Evolutionary conservation across 2,797 vertebrate species (phyloP), one percentile per base, ranked within the genome.

Genomic region (Muscicapa striata): DNA sequence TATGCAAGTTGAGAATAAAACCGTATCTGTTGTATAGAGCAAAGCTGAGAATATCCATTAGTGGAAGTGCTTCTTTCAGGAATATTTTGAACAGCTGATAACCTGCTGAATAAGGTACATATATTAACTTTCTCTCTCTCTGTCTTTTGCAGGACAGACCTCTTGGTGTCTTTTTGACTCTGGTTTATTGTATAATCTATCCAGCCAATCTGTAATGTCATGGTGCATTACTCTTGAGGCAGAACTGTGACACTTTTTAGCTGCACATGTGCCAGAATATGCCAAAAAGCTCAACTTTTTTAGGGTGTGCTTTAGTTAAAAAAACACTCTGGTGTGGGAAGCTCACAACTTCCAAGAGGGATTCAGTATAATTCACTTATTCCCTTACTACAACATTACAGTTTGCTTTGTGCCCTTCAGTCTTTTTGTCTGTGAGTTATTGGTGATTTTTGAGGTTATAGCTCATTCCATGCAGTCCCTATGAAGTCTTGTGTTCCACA

Each of bases 21-120:
- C 20, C 1, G 1, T 30, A 10, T 17, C 6, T 40, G 11, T 38
- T 36, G 1, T 18, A 6, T 14, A 9, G 46, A 81, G 26, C 2
- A 21, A 69, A 68, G 3, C 1, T 61, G 24, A 49, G 19, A 7
- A 36, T 38, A 51, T 15, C 7, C 13, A 1, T 59, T 64, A 17
- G 45, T 73, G 22, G 3, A 55, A 73, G 7, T 27, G 4, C 54
- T 38, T 54, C 27, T 69, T 88, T 52, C 26, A n/a, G 52, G 30
- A 26, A 15, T 57, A 3, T 46, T 79, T 67, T 89, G 49, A 84
- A 30, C 41, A 51, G 26, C 9, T 20, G 20, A 13, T 51, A 19
- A 41, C 16, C 67, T 75, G 41, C 15, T 69, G 59, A 55, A 6
- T 68, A 46, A 45, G 18, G 20, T 62, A 4, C 3, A 1, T 16